phyloP scores from a whole-genome alignment of 2,888 invertebrate genomes.

The Melolontha melolontha region DNA sequence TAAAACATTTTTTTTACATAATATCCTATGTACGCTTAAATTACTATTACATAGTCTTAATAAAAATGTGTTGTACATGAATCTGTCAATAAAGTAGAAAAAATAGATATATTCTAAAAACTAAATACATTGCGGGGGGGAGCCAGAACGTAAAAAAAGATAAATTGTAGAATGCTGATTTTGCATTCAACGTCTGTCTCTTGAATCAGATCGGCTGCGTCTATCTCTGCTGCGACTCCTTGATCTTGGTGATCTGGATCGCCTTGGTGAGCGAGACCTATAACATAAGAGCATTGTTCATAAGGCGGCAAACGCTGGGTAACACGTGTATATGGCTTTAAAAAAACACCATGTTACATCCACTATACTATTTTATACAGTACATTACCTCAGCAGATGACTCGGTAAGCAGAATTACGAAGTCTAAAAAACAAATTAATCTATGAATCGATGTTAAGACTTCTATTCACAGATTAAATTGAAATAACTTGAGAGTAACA shows the following conservation, averaged over 20 bases:
- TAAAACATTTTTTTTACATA: slow-evolving; percentile 7
- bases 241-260: slow-evolving; percentile 65
- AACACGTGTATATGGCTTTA: slow-evolving; percentile 10
- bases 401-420: not conserved
- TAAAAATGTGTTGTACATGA: not conserved
- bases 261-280: slow-evolving; percentile 65
- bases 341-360: slow-evolving; percentile 35
- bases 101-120: slow-evolving; percentile 18
- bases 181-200: slow-evolving; percentile 67
- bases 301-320: slow-evolving; percentile 9
- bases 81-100: slow-evolving; percentile 22
- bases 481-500: too few relatives aligned
- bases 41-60: not conserved
- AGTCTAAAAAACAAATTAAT: not conserved
- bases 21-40: slow-evolving; percentile 16
- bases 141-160: not conserved
- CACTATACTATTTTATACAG: slow-evolving; percentile 33
- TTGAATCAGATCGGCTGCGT: slow-evolving; percentile 70
- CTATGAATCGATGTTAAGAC: slow-evolving; percentile 18
- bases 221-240: slow-evolving; percentile 70
- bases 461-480: not conserved
- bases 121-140: slow-evolving; percentile 7
- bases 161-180: not conserved
- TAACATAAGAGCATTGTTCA: slow-evolving; percentile 48
- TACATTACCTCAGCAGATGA: slow-evolving; percentile 41